Conservation (phyloP, 2,888 invertebrate genomes). For the Dusona sp. region DNA sequence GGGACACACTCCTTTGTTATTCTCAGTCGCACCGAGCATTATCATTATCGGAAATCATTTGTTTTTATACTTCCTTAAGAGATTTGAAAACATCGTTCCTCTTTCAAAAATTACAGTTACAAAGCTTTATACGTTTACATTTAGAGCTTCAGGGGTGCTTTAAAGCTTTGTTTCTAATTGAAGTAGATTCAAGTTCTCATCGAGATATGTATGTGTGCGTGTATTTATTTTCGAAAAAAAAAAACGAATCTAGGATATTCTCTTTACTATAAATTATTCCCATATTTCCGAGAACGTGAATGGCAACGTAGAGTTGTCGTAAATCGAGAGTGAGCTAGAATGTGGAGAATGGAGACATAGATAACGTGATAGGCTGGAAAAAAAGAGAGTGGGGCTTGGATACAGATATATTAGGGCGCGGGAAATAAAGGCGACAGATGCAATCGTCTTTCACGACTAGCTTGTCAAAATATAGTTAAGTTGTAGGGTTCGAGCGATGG, state of each 20-base stretch:
- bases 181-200: background rate
- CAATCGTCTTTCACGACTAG: slow-evolving; percentile 62
- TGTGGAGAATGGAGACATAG: slow-evolving; percentile 11
- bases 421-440: slow-evolving; percentile 61
- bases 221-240: background rate
- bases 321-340: slow-evolving; percentile 14
- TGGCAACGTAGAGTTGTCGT: background rate
- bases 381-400: slow-evolving; percentile 4
- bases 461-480: slow-evolving; percentile 65
- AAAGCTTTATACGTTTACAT: background rate
- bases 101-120: background rate
- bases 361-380: slow-evolving; percentile 5
- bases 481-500: slow-evolving; percentile 33
- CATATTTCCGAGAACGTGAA: background rate
- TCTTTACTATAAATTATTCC: background rate
- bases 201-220: no score
- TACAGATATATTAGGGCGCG: slow-evolving; percentile 25
- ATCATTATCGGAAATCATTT: slow-evolving; percentile 13
- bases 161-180: background rate
- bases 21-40: slow-evolving; percentile 14
- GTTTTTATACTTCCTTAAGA: background rate
- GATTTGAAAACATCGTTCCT: background rate
- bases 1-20: slow-evolving; percentile 23
- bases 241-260: background rate
- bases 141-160: background rate